These are phyloP conservation scores for Aricia agestis DNA, from an alignment of 1,140 invertebrate species.

Conservation along the genomic window DNA sequence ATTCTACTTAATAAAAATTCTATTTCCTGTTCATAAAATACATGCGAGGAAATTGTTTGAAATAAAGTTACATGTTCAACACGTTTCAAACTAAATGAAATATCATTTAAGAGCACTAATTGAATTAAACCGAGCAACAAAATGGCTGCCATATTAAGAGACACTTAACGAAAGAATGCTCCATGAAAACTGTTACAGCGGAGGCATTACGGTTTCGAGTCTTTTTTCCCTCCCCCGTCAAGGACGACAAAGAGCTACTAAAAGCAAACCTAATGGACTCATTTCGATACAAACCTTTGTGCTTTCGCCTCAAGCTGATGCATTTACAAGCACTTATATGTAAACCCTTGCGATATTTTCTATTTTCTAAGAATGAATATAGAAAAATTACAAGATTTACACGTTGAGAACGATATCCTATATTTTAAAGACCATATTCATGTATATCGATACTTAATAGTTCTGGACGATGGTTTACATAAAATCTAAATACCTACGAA, in stretches of 20 bases:
- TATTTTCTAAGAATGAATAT: not conserved
- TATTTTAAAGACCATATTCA: not conserved
- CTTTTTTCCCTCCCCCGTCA: not conserved
- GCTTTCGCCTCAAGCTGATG: not conserved
- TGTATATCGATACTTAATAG: no score
- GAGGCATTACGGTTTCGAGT: not conserved
- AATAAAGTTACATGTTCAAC: no score
- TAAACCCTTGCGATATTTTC: not conserved
- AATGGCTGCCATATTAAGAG: not conserved
- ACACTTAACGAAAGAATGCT: not conserved
- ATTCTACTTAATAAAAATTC: no score
- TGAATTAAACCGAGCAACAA: not conserved
- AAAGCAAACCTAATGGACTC: not conserved
- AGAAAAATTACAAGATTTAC: not conserved
- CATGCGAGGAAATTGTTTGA: no score
- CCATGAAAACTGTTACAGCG: not conserved
- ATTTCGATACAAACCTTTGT: slow-evolving; percentile 3
- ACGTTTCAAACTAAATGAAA: not conserved
- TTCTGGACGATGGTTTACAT: no score
- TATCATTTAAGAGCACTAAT: not conserved
- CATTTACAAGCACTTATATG: not conserved
- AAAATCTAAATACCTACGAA: no score
- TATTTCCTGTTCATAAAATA: no score
- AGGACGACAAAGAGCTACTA: not conserved
- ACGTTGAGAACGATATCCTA: not conserved